Evolutionary conservation across 2,113 vertebrate species (phyloP), one percentile per base, ranked within the genome.

Genomic region (Phalacrocorax aristotelis): DNA sequence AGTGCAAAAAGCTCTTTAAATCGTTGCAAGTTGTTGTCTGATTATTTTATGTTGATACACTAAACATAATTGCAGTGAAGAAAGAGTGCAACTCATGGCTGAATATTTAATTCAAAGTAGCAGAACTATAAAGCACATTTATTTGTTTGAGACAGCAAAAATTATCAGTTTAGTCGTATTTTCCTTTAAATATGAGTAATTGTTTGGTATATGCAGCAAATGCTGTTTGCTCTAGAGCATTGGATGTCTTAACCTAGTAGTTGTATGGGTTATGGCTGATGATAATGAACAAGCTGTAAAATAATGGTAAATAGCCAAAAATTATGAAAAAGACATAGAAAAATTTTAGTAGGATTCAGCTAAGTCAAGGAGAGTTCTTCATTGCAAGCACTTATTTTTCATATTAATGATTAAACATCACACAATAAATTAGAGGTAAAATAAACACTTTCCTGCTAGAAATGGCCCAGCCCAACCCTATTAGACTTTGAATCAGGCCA

Each of bases 1-100:
- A 74, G 52, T 94, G 42, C 60, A 96, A 94, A 95, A 96, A 95
- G 89, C 80, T 75, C 83, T 91, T 93, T 96, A 97, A 98, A 96
- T 98, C 93, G 85, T 51, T 86, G 69, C n/a, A 93, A 95, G 49
- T 70, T 89, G 57, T 84, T 89, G 44, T 61, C 77, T 89, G 42
- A 30, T 87, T 94, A 75, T 97, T 97, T 95, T 96, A 93, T 96
- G 83, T 80, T 93, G 44, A 61, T 93, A 83, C 40, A 57, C 46
- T 96, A 94, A 92, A 90, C 78, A 93, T 54, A 86, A 92, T 74
- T 90, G 38, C 23, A 88, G 64, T 57, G 54, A 75, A 88, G 77
- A 83, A 93, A 87, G 23, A 70, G 11, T 38, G 26, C 15, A 75
- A 66, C 51, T 89, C 58, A 65, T n/a, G 22, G 36, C 27, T 71